Evolutionary conservation across 2,888 invertebrate species (phyloP), one percentile per base, ranked within the genome.

Genomic region (Carpatolechia fugitivella): DNA sequence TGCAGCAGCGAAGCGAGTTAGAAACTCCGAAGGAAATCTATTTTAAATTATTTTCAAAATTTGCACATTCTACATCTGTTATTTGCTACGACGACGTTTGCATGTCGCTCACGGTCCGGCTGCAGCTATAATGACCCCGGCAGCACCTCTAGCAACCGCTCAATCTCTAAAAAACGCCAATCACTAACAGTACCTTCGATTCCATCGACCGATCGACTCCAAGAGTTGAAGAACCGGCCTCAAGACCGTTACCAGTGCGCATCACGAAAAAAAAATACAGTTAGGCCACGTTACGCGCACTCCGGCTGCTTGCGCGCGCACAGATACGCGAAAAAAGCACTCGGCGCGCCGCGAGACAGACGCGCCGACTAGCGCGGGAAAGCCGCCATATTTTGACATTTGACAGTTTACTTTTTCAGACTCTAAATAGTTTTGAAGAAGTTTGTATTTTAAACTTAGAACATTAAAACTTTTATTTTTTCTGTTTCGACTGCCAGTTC

Each of bases 241-340:
- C 77, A 59, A 52, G 64, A 81, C 88, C 85, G 88, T 87, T 87
- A 87, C 76, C 69, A 59, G 59, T 62, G 77, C 69, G 78, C 76
- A 84, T 79, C 83, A 84, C 85, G 82, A 88, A 89, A 90, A 89
- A 80, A 87, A 87, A 79, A 57, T 87, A 89, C 88, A 86, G 89
- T 89, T 90, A 89, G 62, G 70, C 65, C 61, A 60, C 74, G 78
- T 68, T 40, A 30, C 51, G 48, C 51, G 48, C 18, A 3, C 3
- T 18, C 16, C 13, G 11, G 35, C n/a, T 24, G 35, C 35, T 33
- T n/a, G 49, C 71, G 75, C 76, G 75, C 76, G 35, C 20, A 13
- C 35, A n/a, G 20, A 16, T 44, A 44, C 49, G 35, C 59, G 62
- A 46, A 49, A 51, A 38, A 38, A 24, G 14, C 47, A 56, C 14